Evolutionary conservation across 2,797 vertebrate genomes (phyloP), one percentile per base, ranked within the genome.

Genomic region (Menidia menidia): DNA sequence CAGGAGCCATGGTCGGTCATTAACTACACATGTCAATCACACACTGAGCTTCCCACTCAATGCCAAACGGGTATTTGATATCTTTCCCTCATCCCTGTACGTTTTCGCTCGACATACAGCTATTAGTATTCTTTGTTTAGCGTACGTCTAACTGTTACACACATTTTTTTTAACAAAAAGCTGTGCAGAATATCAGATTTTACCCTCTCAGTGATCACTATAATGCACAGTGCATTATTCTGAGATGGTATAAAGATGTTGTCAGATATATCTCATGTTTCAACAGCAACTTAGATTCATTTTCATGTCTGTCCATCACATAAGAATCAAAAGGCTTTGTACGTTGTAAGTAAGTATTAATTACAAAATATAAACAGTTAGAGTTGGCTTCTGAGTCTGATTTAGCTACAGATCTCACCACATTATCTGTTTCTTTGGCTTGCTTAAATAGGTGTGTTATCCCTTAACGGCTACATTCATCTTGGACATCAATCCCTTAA

Each of bases 11-110:
- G 4, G 71, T 81, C 63, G 33, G 50, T 60, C 83, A 74, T 52
- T 81, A 82, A 64, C 43, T 71, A 39, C 76, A 67, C 31, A 39
- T 63, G 78, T 64, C 79, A 76, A 64, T 83, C 81, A 76, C 32
- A 35, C 5, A 9, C 64, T 53, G 12, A 31, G 56, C 33, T 73
- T 57, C 39, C 16, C 42, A 45, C 51, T 0, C 14, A 2, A 58
- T 45, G 66, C 61, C 64, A 64, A 50, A 66, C 60, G 35, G 3
- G 30, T 9, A 30, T 45, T 44, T 45, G 18, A 55, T 35, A 16
- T 0, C 41, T 18, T 54, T 42, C 51, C 32, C 1, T 3, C 50
- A 32, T n/a, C 43, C 14, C 30, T 18, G 4, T 33, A 30, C 6
- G 30, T 32, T 35, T 19, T n/a, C 4, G 0, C 16, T 55, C 32